phyloP scores from a whole-genome alignment of 2,797 vertebrate species.

The Xyrichtys novacula region DNA sequence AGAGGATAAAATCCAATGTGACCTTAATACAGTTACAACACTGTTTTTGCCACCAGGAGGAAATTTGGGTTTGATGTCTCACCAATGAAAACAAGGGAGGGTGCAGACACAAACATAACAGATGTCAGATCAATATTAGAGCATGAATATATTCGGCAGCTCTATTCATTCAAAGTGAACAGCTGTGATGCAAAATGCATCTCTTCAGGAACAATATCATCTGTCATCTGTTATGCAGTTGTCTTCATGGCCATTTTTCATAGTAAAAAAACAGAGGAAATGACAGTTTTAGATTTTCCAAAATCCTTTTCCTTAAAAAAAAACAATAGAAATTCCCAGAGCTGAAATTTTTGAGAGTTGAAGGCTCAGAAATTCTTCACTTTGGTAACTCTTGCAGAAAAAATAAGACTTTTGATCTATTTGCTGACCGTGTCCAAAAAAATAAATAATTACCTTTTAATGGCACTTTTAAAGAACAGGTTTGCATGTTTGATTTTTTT shows the following conservation, averaged over 20 bases:
- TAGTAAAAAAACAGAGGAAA: constrained; percentile 3
- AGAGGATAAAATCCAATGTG: no score
- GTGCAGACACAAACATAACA: constrained; percentile 16
- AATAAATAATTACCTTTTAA: neutral
- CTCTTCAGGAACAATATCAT: constrained; percentile 27
- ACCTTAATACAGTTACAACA: no score
- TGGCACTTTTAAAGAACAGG: neutral
- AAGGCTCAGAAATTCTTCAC: neutral
- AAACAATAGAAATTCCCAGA: neutral
- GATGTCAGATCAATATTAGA: constrained; percentile 35
- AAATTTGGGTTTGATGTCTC: no score
- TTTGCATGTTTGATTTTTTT: no score
- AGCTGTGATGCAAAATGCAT: constrained; percentile 18
- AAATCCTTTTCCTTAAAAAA: neutral
- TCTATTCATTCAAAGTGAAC: constrained; percentile 33
- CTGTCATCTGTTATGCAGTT: constrained; percentile 22
- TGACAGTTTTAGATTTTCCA: neutral
- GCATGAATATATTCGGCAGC: constrained; percentile 40
- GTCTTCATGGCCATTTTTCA: constrained; percentile 29
- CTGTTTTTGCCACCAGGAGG: no score
- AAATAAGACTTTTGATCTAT: no score
- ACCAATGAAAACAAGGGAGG: constrained; percentile 30
- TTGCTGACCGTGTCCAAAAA: no score
- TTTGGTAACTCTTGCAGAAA: no score
- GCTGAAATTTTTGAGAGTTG: neutral